Evolutionary conservation across 2,797 vertebrate genomes (phyloP).

Genomic region (Forpus xanthops): DNA sequence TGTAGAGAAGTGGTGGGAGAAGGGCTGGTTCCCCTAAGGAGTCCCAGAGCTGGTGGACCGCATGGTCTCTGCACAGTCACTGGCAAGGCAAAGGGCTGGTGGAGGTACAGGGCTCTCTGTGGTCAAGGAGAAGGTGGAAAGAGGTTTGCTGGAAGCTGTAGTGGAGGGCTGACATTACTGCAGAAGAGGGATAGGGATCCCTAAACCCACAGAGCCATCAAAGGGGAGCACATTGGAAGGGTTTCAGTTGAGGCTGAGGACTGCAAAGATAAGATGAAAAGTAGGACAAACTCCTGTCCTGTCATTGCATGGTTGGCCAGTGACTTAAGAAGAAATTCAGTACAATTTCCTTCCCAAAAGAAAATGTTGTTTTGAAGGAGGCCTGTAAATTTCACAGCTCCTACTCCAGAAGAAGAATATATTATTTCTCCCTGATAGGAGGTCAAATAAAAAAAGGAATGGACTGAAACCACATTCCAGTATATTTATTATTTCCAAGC

Average conservation of each 20-base stretch:
- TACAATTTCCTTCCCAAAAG: neutral
- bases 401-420: conserved; percentile 4
- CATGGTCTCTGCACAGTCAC: neutral
- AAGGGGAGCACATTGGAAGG: neutral
- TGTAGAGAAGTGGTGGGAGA: neutral
- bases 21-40: neutral
- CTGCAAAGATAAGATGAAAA: neutral
- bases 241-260: accelerated
- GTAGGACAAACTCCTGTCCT: neutral
- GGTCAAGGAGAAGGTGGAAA: neutral
- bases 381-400: neutral
- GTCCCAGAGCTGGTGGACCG: neutral
- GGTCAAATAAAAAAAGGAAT: conserved; percentile 18
- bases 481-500: conserved; percentile 56
- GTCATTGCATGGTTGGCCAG: neutral
- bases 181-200: neutral
- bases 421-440: conserved; percentile 14
- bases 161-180: neutral
- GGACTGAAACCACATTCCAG: conserved; percentile 43
- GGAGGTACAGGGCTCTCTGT: neutral
- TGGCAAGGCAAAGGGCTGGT: neutral
- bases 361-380: conserved; percentile 14
- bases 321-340: neutral
- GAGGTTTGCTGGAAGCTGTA: neutral
- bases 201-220: neutral